Percentiles rank a stretch among this genome's conserved stretches.
Conservation (phyloP, 1,140 invertebrate species). For the Thrips palmi region DNA sequence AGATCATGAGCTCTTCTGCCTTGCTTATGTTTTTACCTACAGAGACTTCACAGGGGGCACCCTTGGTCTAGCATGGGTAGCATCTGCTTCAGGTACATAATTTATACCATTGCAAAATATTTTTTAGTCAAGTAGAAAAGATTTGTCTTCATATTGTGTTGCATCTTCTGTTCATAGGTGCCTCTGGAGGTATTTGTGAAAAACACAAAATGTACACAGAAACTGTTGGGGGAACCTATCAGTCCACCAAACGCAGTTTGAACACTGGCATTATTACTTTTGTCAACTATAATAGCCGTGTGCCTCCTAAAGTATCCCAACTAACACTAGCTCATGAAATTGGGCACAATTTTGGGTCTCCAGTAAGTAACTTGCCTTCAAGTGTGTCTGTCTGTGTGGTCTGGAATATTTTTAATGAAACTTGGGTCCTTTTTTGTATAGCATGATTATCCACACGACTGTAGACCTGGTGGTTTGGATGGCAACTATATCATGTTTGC, state of each 20-base stretch:
- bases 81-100: slow-evolving; percentile 56
- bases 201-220: slow-evolving; percentile 95
- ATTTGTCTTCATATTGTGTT: slow-evolving; percentile 7
- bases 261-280: slow-evolving; percentile 99
- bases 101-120: not conserved
- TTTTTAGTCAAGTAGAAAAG: slow-evolving; percentile 2
- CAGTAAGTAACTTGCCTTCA: slow-evolving; percentile 36
- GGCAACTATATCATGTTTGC: slow-evolving; percentile 98
- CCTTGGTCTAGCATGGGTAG: slow-evolving; percentile 95
- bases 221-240: slow-evolving; percentile 80
- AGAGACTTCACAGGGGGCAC: slow-evolving; percentile 93
- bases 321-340: slow-evolving; percentile 97
- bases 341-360: slow-evolving; percentile 97
- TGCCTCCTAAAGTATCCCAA: slow-evolving; percentile 92
- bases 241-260: slow-evolving; percentile 80
- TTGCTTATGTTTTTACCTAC: slow-evolving; percentile 98
- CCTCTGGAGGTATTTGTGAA: slow-evolving; percentile 96
- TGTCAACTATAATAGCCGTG: slow-evolving; percentile 94
- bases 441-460: slow-evolving; percentile 90
- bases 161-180: slow-evolving; percentile 35
- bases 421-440: slow-evolving; percentile 25
- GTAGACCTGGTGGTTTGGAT: slow-evolving; percentile 67
- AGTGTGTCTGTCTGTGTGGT: not conserved
- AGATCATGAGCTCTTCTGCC: slow-evolving; percentile 94
- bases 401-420: slow-evolving; percentile 4